phyloP scores from a whole-genome alignment of 2,113 vertebrate genomes.

The Phyllostomus hastatus region DNA sequence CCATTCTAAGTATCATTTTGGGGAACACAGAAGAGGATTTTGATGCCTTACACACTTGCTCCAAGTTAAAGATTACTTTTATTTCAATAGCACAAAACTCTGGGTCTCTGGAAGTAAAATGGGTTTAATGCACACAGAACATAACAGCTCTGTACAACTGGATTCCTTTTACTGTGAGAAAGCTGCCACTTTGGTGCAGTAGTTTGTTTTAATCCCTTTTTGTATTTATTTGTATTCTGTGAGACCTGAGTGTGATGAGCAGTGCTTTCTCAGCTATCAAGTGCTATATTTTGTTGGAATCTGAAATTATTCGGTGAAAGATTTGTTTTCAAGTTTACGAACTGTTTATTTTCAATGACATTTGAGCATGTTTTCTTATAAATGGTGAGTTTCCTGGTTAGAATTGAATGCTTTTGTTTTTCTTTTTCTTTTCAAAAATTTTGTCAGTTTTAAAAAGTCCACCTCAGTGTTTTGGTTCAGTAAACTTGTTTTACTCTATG shows the following conservation, averaged over 20 bases:
- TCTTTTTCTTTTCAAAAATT: background rate
- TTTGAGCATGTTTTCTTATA: slow-evolving; percentile 43
- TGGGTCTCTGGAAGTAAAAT: background rate
- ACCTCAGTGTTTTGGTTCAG: background rate
- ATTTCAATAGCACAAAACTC: slow-evolving; percentile 11
- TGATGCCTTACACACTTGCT: slow-evolving; percentile 39
- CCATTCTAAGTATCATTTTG: background rate
- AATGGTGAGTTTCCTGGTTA: background rate
- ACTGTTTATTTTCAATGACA: background rate
- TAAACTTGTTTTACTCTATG: background rate
- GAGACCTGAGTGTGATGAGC: background rate
- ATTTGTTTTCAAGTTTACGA: background rate
- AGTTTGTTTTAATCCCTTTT: background rate
- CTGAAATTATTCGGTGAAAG: background rate
- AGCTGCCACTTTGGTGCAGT: background rate
- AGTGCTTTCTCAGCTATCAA: background rate
- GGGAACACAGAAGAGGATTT: background rate
- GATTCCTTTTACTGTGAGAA: background rate
- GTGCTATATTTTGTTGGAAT: background rate
- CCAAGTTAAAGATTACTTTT: background rate
- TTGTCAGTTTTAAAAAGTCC: background rate
- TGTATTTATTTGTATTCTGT: slow-evolving; percentile 36
- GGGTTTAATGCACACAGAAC: background rate
- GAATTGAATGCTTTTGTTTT: background rate
- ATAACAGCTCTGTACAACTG: background rate